Evolutionary conservation across 35 echinoderm and acorn worm species (phyloP).

Genomic region (Ophiothrix spiculata): DNA sequence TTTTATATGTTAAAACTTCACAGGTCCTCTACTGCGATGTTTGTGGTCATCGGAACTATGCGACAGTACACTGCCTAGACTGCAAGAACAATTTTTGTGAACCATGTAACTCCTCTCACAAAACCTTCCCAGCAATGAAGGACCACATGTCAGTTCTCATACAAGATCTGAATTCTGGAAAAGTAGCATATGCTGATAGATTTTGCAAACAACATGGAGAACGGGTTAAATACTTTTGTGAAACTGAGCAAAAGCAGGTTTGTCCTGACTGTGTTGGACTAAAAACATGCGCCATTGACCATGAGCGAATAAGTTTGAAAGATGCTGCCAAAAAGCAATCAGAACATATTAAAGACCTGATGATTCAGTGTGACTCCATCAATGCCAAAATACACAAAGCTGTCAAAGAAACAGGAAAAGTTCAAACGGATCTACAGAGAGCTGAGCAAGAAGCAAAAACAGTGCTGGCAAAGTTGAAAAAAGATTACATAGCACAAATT

Average conservation of each 20-base stretch:
- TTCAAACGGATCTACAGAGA: background rate
- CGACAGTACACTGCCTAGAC: background rate
- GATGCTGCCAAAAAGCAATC: background rate
- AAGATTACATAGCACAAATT: background rate
- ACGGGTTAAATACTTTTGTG: background rate
- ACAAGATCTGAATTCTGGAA: background rate
- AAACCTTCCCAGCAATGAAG: background rate
- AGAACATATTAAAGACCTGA: background rate
- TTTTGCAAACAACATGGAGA: background rate
- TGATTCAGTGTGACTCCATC: background rate
- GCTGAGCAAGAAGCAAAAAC: background rate
- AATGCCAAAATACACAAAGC: background rate
- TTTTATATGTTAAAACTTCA: no score
- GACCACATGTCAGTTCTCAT: background rate
- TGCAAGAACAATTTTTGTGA: background rate
- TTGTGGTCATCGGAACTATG: no score
- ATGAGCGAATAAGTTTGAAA: background rate
- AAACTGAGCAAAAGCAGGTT: background rate
- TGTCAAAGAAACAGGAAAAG: background rate
- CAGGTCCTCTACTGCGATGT: no score
- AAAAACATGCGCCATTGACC: background rate
- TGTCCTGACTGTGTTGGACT: background rate
- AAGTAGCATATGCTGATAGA: background rate
- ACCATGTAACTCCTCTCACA: background rate
- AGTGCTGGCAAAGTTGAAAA: background rate